A percentile compares a stretch with the other conserved stretches of the same genome.
Evolutionary conservation across 2,113 vertebrate genomes (phyloP).

Genomic region (Trematomus loennbergii): DNA sequence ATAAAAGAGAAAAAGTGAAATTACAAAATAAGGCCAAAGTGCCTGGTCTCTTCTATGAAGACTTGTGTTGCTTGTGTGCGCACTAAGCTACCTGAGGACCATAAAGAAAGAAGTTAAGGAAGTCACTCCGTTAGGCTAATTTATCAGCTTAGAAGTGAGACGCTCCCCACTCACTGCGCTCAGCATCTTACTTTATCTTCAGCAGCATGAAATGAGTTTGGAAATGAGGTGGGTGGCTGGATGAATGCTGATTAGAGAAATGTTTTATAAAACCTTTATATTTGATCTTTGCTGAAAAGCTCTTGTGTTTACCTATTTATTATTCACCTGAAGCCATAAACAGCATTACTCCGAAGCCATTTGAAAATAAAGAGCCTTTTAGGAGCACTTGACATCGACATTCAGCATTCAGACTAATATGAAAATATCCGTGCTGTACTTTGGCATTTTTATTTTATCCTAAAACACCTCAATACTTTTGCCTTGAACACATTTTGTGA

Average conservation of each 20-base stretch:
- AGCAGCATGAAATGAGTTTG: conserved; percentile 35
- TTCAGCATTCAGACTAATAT: conserved; percentile 35
- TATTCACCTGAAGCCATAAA: conserved; percentile 58
- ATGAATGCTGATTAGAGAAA: conserved; percentile 47
- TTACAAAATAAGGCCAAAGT: neutral
- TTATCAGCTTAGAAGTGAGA: conserved; percentile 36
- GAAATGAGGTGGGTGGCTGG: conserved; percentile 41
- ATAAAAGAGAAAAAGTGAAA: neutral
- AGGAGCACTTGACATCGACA: conserved; percentile 18
- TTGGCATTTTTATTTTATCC: conserved; percentile 21
- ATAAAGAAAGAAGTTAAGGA: neutral
- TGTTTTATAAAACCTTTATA: conserved; percentile 30
- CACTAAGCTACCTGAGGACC: conserved; percentile 10
- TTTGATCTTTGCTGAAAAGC: conserved; percentile 44
- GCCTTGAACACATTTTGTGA: conserved; percentile 19
- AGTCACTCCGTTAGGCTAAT: conserved; percentile 33
- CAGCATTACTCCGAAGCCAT: conserved; percentile 30
- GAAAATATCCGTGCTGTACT: conserved; percentile 28
- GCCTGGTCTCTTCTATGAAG: neutral
- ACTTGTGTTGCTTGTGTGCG: neutral
- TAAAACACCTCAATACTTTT: neutral
- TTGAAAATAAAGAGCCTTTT: conserved; percentile 47
- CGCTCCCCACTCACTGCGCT: neutral
- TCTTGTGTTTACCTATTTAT: conserved; percentile 55
- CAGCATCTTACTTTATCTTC: conserved; percentile 13